Evolutionary conservation across 2,797 vertebrate genomes (phyloP).

Genomic region (Pelochelys cantorii): DNA sequence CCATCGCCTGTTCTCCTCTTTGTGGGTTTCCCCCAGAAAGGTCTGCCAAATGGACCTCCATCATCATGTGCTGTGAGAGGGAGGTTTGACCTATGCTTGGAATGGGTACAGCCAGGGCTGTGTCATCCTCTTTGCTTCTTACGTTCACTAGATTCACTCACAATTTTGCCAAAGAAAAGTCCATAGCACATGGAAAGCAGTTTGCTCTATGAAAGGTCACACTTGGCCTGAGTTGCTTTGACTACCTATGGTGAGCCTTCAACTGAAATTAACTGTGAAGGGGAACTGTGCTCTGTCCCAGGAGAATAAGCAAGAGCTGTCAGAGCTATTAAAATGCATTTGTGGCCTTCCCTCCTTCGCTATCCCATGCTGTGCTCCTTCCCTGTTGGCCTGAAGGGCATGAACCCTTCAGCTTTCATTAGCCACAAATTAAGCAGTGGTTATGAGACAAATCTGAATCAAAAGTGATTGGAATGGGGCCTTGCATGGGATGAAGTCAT

Average conservation of each 20-base stretch:
- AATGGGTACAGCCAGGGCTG: not conserved
- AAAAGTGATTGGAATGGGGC: not conserved
- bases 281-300: not conserved
- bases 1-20: not conserved
- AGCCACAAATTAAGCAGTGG: constrained; percentile 42
- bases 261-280: not conserved
- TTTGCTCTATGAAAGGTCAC: not conserved
- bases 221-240: not conserved
- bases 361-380: constrained; percentile 23
- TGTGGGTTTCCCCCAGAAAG: not conserved
- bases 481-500: not conserved
- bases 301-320: not conserved
- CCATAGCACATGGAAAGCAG: not conserved
- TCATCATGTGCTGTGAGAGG: rapidly evolving
- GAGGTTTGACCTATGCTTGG: not conserved
- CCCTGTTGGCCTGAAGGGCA: constrained; percentile 14
- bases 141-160: rapidly evolving
- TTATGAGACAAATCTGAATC: constrained; percentile 26
- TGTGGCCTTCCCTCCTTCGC: not conserved
- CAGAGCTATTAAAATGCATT: constrained; percentile 32
- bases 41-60: rapidly evolving
- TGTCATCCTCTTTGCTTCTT: not conserved
- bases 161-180: not conserved
- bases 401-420: constrained; percentile 39
- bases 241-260: rapidly evolving